Percentiles rank a stretch among this genome's conserved stretches.
These are phyloP conservation scores for Garra rufa DNA, from an alignment of 2,113 vertebrate genomes.

Conservation along the genomic window DNA sequence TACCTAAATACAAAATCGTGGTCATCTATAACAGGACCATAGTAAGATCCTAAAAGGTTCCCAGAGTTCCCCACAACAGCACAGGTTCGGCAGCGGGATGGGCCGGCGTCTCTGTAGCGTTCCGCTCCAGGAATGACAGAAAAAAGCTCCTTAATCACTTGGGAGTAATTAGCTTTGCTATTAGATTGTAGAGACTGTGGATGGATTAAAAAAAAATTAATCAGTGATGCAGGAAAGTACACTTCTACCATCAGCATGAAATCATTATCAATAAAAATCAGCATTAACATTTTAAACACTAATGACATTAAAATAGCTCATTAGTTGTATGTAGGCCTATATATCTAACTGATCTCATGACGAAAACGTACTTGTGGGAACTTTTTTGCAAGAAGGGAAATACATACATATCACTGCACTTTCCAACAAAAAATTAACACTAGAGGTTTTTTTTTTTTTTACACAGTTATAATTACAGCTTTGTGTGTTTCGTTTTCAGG, in stretches of 20 bases:
- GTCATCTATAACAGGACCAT: conserved; percentile 84
- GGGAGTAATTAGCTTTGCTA: conserved; percentile 72
- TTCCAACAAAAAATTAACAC: no score
- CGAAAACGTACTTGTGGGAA: no score
- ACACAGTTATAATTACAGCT: no score
- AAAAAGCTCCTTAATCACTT: conserved; percentile 84
- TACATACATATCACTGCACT: no score
- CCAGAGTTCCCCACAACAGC: conserved; percentile 94
- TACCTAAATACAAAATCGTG: conserved; percentile 87
- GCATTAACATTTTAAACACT: not conserved
- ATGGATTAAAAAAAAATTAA: conserved; percentile 26
- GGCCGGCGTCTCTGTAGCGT: conserved; percentile 71
- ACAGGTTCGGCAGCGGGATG: conserved; percentile 81
- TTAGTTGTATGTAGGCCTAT: not conserved
- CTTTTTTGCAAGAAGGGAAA: no score
- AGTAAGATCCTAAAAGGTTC: conserved; percentile 84
- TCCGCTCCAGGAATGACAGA: conserved; percentile 78
- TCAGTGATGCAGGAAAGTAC: not conserved
- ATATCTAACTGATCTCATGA: no score
- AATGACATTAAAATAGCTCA: not conserved
- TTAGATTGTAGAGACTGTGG: conserved; percentile 80
- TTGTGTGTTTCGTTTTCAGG: no score
- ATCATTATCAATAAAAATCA: not conserved
- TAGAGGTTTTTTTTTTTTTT: no score
- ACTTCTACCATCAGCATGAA: not conserved